Conservation (phyloP, 2,113 vertebrate species). For the Myanophis thanlyinensis region DNA sequence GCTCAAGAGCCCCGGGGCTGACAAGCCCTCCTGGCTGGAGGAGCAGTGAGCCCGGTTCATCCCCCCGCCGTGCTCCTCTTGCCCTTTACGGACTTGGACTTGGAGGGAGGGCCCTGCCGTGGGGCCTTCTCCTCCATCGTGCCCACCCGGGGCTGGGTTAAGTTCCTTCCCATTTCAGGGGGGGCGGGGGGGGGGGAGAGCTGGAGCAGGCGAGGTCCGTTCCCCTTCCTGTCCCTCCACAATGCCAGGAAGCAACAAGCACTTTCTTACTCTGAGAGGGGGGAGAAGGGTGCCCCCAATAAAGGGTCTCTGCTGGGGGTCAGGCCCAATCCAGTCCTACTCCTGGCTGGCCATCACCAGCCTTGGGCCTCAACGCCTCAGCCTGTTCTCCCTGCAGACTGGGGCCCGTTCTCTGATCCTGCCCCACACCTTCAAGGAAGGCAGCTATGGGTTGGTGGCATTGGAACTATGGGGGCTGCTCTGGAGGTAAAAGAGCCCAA, state of each 20-base stretch:
- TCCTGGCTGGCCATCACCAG: background rate
- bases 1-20: constrained; percentile 84
- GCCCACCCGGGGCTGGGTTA: background rate
- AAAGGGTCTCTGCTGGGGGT: background rate
- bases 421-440: background rate
- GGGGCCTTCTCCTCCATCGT: background rate
- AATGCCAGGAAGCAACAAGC: background rate
- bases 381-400: background rate
- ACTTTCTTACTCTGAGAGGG: background rate
- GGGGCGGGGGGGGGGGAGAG: background rate
- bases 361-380: background rate
- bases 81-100: constrained; percentile 15
- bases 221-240: rapidly evolving
- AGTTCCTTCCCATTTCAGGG: background rate
- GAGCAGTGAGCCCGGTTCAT: constrained; percentile 78
- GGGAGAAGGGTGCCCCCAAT: background rate
- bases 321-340: background rate
- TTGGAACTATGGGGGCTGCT: background rate
- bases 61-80: background rate
- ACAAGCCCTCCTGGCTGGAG: constrained; percentile 99
- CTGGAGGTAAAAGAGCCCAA: background rate
- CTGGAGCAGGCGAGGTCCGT: background rate
- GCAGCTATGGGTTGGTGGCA: background rate
- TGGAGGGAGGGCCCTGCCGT: background rate
- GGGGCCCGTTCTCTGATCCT: background rate